Base-by-base conservation (phyloP, 2,113 vertebrate species). In the Osmerus mordax region DNA sequence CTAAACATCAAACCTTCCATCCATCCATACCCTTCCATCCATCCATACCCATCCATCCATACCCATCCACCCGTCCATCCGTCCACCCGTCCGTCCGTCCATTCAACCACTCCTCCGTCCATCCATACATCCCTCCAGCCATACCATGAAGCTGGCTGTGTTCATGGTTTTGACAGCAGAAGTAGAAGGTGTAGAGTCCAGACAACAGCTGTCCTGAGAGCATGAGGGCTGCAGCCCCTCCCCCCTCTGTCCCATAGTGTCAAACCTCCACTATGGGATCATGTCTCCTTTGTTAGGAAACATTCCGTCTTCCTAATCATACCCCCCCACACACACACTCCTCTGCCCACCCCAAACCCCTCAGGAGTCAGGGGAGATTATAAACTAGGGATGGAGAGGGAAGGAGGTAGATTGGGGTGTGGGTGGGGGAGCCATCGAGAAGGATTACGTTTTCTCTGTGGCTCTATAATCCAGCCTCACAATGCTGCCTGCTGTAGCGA, bases 381-480 rank as follows among this genome's bases (percentile, higher is more conserved):
- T 86, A 90, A 88, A 88, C 86, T 88, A 89, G 81, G 62, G 36
- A 32, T 15, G 67, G 83, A 47, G 41, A 47, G 41, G 9, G 32
- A 8, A 4, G 32, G 41, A 47, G 41, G 41, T 47, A 9, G 41
- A 47, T 47, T 47, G 41, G 41, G 41, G 41, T 47, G 41, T 47
- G 9, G 41, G 41, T 12, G 41, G 9, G 32, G 32, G 32, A 36
- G 32, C 32, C 32, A 36, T 36, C 41, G 9, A 47, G 41, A 47
- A 2, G 90, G 88, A 92, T 91, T 92, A 91, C 82, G 83, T 84
- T 75, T 80, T 83, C 84, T 85, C 82, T 19, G 86, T 87, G 74
- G 72, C 86, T 29, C 85, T 65, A 81, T 92, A 92, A 92, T 93
- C 89, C 90, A 83, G 83, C 88, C 85, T 88, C 91, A 90, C 88